Base-by-base conservation (phyloP, 2,113 vertebrate genomes). In the Neotoma lepida region DNA sequence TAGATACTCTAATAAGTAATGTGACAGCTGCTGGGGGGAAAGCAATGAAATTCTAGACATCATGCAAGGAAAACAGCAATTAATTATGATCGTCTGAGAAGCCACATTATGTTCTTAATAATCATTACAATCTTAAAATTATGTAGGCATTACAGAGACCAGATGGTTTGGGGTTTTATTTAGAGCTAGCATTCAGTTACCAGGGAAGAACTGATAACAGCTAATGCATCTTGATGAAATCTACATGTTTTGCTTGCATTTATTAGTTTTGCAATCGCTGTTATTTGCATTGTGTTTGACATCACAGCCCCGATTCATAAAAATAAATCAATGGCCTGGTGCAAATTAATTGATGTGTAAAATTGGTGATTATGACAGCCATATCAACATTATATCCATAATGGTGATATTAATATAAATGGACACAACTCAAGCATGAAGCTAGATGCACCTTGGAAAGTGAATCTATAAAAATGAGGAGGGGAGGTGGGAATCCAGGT, bases 111-210 rank as follows among this genome's bases (percentile, higher is more conserved):
- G 77, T 76, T 88, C 56, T 74, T 90, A 93, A 94, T 90, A 89
- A 94, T 88, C 49, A 44, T 88, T 56, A 92, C 61, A 35, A 80
- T 74, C 94, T 92, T 76, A 39, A 89, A 93, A 80, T 68, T 70
- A 20, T 33, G 18, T 56, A 39, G 86, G 56, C 81, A 44, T 58
- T 68, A 46, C 41, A 1, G 26, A 80, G 33, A 94, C 81, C 96
- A 96, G 97, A 93, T 93, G 95, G 92, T 58, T 68, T 58, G 77
- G 61, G 66, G 73, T 82, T 71, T 90, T 77, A 14, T 90, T 91
- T 94, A 15, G 74, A 61, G 44, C 15, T 58, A 35, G 33, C 77
- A 24, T 81, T 80, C 66, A 3, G 46, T 82, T 88, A 58, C 92
- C 28, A 12, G 86, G 58, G 35, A 77, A 24, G 68, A 58, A 61